phyloP scores from a whole-genome alignment of 2,888 invertebrate genomes.

The Sphecodes monilicornis region DNA sequence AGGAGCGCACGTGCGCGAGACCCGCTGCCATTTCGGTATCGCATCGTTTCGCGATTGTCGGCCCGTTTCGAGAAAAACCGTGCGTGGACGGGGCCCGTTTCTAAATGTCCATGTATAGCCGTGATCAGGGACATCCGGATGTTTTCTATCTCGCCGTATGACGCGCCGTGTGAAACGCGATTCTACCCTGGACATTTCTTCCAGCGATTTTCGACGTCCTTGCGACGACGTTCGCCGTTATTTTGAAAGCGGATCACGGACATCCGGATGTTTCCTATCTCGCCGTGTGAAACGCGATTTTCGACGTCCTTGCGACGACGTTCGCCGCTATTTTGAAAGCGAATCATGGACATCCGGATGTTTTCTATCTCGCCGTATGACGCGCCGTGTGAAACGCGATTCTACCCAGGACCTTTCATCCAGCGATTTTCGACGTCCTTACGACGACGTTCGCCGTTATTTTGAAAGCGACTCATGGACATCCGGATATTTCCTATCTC shows the following conservation, averaged over 20 bases:
- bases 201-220: no score
- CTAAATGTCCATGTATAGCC: constrained; percentile 50
- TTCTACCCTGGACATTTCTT: no score
- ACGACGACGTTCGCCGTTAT: not conserved
- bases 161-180: not conserved
- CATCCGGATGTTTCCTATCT: no score
- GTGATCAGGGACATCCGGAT: constrained; percentile 35
- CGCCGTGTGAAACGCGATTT: no score
- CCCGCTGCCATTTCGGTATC: constrained; percentile 43
- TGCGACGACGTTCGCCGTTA: no score
- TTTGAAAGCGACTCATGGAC: no score
- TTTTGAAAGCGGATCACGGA: no score
- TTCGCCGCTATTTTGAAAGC: no score
- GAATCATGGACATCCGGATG: constrained; percentile 37
- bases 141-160: constrained; percentile 39
- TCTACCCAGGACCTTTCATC: not conserved
- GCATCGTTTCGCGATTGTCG: constrained; percentile 28
- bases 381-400: not conserved
- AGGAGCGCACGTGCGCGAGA: constrained; percentile 26
- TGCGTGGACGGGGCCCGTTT: constrained; percentile 28
- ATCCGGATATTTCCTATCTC: no score
- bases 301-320: no score
- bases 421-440: not conserved
- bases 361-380: constrained; percentile 38
- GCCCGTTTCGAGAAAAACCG: constrained; percentile 42